Percentiles rank a stretch among this genome's conserved stretches.
These are phyloP conservation scores for Hypsopygia costalis DNA, from an alignment of 2,888 invertebrate species.

Conservation along the genomic window DNA sequence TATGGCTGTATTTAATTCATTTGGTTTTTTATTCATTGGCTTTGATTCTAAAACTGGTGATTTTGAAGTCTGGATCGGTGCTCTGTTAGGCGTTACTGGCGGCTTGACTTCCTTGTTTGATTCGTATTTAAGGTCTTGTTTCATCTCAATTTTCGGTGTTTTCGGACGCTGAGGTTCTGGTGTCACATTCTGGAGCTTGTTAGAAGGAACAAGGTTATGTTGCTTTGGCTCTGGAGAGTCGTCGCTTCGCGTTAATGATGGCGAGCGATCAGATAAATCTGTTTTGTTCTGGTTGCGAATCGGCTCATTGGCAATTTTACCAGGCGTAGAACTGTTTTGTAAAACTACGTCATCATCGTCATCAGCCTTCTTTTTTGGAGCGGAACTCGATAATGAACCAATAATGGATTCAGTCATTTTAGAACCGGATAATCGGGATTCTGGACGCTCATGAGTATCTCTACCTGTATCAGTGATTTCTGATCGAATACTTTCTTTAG, in stretches of 20 bases:
- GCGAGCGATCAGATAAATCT: constrained; percentile 67
- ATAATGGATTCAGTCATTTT: constrained; percentile 76
- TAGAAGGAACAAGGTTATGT: constrained; percentile 34
- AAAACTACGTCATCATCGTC: constrained; percentile 70
- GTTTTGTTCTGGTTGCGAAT: constrained; percentile 43
- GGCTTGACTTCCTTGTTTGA: constrained; percentile 34
- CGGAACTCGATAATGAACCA: constrained; percentile 54
- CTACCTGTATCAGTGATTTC: constrained; percentile 48
- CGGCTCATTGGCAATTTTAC: constrained; percentile 35
- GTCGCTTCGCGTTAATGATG: constrained; percentile 71
- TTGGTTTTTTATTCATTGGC: constrained; percentile 56
- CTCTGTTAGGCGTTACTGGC: constrained; percentile 39
- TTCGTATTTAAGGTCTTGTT: constrained; percentile 35
- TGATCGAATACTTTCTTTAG: constrained; percentile 65
- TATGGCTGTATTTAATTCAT: constrained; percentile 52
- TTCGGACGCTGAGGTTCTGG: constrained; percentile 62
- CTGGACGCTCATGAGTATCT: constrained; percentile 59
- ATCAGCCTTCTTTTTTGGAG: constrained; percentile 56
- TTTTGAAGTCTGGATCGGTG: not conserved
- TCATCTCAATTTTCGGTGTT: constrained; percentile 56
- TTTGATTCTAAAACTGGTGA: constrained; percentile 37
- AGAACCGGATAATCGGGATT: constrained; percentile 66
- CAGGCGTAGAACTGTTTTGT: constrained; percentile 44
- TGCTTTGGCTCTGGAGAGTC: constrained; percentile 70
- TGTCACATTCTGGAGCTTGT: constrained; percentile 46